Percentiles rank a stretch among this genome's conserved stretches.
These are phyloP conservation scores for Ariolimax columbianus DNA, from an alignment of 2,888 invertebrate species.

Conservation along the genomic window DNA sequence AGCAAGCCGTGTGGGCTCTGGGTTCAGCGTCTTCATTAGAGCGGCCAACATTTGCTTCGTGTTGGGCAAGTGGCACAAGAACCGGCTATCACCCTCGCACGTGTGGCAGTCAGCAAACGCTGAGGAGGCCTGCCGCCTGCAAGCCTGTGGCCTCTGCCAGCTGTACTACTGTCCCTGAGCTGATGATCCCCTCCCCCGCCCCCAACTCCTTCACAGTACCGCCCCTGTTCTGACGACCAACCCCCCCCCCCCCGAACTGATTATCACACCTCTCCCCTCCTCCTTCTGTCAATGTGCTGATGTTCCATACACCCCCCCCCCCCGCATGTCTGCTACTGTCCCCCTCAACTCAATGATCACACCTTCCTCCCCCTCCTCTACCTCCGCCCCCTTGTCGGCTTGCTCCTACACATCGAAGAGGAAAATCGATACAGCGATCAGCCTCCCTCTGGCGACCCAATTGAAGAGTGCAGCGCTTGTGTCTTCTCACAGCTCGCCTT, in stretches of 20 bases:
- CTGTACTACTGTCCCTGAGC: not conserved
- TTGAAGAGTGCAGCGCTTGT: not conserved
- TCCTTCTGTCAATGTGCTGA: too few species aligned
- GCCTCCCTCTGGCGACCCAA: slow-evolving; percentile 14
- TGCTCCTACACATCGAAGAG: not conserved
- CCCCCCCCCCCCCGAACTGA: not conserved
- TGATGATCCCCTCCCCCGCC: not conserved
- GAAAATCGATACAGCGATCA: not conserved
- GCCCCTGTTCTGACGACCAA: not conserved
- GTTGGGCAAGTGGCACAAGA: not conserved
- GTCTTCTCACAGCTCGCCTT: not conserved
- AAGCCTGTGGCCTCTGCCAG: not conserved
- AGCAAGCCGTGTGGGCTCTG: not conserved
- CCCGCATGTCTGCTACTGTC: too few species aligned
- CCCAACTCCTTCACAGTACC: too few species aligned
- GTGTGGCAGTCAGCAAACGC: slow-evolving; percentile 6
- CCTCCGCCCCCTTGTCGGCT: not conserved
- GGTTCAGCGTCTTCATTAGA: not conserved
- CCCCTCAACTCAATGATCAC: too few species aligned
- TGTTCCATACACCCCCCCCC: too few species aligned
- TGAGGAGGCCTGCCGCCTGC: not conserved
- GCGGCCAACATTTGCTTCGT: not conserved
- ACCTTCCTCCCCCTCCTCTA: not conserved
- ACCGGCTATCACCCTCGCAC: not conserved
- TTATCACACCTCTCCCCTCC: too few species aligned